Evolutionary conservation across 1,140 invertebrate species (phyloP).

Genomic region (Alviniconcha marisindica): DNA sequence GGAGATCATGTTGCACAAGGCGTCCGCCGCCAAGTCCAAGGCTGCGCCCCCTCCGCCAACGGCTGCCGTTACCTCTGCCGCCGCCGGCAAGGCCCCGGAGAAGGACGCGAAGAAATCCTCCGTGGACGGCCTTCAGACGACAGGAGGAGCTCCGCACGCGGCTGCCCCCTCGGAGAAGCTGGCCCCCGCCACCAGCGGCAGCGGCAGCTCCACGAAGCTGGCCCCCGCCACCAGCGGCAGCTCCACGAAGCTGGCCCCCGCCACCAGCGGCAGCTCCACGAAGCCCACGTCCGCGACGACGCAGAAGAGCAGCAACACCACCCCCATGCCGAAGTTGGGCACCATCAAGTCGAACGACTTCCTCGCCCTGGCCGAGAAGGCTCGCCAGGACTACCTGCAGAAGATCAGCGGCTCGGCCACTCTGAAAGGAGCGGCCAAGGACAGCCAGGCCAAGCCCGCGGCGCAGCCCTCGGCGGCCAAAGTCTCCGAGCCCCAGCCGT

Average conservation of each 20-base stretch:
- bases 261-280: background rate
- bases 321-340: conserved; percentile 14
- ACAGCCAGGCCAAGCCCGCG: conserved; percentile 46
- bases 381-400: conserved; percentile 66
- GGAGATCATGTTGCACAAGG: conserved; percentile 32
- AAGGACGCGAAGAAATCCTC: conserved; percentile 26
- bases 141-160: background rate
- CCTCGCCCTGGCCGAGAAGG: conserved; percentile 68
- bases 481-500: conserved; percentile 42
- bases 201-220: background rate
- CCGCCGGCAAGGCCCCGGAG: background rate
- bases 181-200: background rate
- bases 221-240: background rate
- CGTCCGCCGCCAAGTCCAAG: background rate
- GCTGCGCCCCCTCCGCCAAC: conserved; percentile 9
- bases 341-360: conserved; percentile 53
- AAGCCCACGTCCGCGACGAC: background rate
- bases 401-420: conserved; percentile 48
- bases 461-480: conserved; percentile 25
- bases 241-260: background rate
- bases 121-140: background rate
- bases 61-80: background rate
- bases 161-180: background rate
- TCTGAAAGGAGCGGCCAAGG: conserved; percentile 22
- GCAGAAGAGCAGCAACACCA: background rate